Evolutionary conservation across 2,888 invertebrate genomes (phyloP).

Genomic region (Meandrusa payeni): DNA sequence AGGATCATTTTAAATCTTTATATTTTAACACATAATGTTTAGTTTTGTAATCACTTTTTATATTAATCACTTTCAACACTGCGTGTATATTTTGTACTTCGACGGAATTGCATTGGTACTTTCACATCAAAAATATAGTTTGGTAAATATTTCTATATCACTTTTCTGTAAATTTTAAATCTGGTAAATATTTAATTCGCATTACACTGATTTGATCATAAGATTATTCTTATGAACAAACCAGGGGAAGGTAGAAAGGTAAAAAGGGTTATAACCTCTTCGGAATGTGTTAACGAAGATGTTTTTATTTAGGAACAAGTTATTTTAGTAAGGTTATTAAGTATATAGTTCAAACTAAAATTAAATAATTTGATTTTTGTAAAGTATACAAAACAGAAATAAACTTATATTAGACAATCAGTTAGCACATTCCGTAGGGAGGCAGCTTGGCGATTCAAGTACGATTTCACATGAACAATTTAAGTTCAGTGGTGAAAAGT

Average conservation of each 20-base stretch:
- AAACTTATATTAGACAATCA: too few species aligned
- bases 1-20: conserved; percentile 61
- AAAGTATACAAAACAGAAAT: too few species aligned
- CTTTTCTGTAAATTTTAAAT: conserved; percentile 53
- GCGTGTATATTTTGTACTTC: conserved; percentile 68
- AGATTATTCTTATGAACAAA: conserved; percentile 58
- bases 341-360: not conserved
- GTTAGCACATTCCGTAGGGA: conserved; percentile 54
- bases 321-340: too few species aligned
- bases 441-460: conserved; percentile 76
- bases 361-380: not conserved
- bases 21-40: conserved; percentile 52
- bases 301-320: conserved; percentile 12
- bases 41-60: conserved; percentile 46
- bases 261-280: conserved; percentile 55
- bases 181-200: conserved; percentile 22
- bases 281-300: conserved; percentile 55
- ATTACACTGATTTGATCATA: conserved; percentile 64
- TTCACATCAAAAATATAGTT: conserved; percentile 69
- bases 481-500: conserved; percentile 78
- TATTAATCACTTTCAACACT: conserved; percentile 48
- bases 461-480: conserved; percentile 69
- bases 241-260: conserved; percentile 48
- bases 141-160: conserved; percentile 53
- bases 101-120: conserved; percentile 65